phyloP scores from a whole-genome alignment of 2,113 vertebrate genomes.

The Amia ocellicauda region DNA sequence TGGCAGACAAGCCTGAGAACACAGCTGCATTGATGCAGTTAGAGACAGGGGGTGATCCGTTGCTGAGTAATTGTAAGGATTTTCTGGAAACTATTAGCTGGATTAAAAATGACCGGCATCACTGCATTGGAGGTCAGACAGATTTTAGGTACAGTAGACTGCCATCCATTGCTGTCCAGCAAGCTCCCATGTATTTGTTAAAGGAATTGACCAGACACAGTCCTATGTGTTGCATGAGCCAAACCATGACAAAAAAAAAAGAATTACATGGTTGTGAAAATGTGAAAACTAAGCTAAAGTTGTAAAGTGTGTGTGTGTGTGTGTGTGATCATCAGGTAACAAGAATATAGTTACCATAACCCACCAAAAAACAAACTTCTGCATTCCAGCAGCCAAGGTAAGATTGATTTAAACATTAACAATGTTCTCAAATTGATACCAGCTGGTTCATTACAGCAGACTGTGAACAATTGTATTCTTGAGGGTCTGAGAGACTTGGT shows the following conservation, averaged over 20 bases:
- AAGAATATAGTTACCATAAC: no score
- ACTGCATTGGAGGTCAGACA: constrained; percentile 8
- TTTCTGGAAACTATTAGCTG: constrained; percentile 23
- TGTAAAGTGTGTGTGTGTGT: no score
- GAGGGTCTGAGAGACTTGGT: no score
- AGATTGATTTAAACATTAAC: neutral
- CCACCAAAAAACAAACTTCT: no score
- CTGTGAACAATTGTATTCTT: no score
- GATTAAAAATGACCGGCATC: constrained; percentile 12
- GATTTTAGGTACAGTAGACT: constrained; percentile 13
- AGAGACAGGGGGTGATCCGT: constrained; percentile 39
- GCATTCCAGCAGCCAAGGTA: no score
- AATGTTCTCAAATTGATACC: no score
- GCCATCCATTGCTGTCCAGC: neutral
- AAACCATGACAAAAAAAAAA: neutral
- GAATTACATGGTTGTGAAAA: neutral
- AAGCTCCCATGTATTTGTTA: neutral
- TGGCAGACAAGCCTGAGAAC: constrained; percentile 35
- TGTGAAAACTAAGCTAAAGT: no score
- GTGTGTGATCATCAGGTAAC: no score
- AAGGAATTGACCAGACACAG: no score
- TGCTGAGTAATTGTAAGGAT: constrained; percentile 33
- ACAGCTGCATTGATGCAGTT: constrained; percentile 41
- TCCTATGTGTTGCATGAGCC: neutral
- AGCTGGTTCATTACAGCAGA: no score